Base-by-base conservation (phyloP, 2,113 vertebrate genomes). In the Tychaedon coryphoeus region DNA sequence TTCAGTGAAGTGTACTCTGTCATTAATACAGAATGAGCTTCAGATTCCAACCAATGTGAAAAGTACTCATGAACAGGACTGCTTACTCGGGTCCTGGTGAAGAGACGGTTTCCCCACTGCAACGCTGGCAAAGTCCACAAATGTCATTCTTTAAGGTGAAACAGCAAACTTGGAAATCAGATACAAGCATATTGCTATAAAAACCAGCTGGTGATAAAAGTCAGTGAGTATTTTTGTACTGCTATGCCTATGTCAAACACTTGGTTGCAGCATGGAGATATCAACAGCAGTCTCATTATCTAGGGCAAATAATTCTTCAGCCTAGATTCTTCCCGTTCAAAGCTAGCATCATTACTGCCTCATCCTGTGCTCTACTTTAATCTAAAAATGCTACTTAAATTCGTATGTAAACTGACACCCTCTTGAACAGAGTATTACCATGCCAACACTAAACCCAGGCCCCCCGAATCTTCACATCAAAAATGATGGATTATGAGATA, bases 41-140 rank as follows among this genome's bases (percentile, higher is more conserved):
- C 25, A 34, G 14, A 79, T 62, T 75, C 31, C 40, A 70, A 14
- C 4, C 18, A 34, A 24, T 64, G 19, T 57, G 33, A 71, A 16
- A 74, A 0, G 0, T 1, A 42, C 19, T 67, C 0, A 0, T 26
- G 73, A 73, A 61, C 1, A 6, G 2, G 14, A 28, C 25, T 77
- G 47, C 48, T 83, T 51, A 45, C 6, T 43, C 20, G 15, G 3
- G 5, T 74, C n/a, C 9, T 58, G 28, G 33, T 51, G 61, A 70
- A 58, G 29, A 58, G 75, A 67, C 4, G 1, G 8, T 42, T 88
- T 88, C n/a, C 6, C 18, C 14, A 12, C 38, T 38, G 33, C 2
- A 71, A 58, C 2, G 7, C 1, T 24, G 6, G 8, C 13, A 56
- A n/a, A 58, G 22, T 45, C 25, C 24, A 74, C n/a, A 71, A n/a